phyloP scores from a whole-genome alignment of 2,113 vertebrate species.

The Forbesichthys agassizii region DNA sequence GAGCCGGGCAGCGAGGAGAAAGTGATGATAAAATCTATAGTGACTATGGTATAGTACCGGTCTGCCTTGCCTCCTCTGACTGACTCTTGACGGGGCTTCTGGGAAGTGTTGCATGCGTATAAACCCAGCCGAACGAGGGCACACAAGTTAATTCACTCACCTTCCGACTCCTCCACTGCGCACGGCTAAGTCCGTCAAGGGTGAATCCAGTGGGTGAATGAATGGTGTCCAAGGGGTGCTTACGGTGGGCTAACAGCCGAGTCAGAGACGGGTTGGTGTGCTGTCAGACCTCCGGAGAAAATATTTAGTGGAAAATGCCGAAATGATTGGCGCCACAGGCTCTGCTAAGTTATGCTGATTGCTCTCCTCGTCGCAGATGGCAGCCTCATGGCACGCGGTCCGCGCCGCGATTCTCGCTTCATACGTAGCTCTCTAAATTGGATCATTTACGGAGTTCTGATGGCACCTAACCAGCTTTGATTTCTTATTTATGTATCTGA shows the following conservation, averaged over 20 bases:
- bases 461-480: conserved; percentile 11
- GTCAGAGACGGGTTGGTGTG: conserved; percentile 11
- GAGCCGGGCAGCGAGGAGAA: conserved; percentile 85
- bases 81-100: conserved; percentile 49
- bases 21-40: conserved; percentile 95
- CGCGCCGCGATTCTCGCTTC: too few species aligned
- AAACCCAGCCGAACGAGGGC: background rate
- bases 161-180: conserved; percentile 1
- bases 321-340: conserved; percentile 7
- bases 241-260: conserved; percentile 7
- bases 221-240: conserved; percentile 2
- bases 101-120: conserved; percentile 31
- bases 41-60: conserved; percentile 88
- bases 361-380: background rate
- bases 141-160: conserved; percentile 25
- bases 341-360: conserved; percentile 3
- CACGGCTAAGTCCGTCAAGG: conserved; percentile 33
- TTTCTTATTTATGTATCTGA: conserved; percentile 12
- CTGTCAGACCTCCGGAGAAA: background rate
- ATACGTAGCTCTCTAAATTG: background rate
- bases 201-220: conserved; percentile 25
- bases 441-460: conserved; percentile 1
- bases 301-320: background rate
- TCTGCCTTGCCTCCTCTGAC: conserved; percentile 29
- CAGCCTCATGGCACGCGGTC: background rate